These are phyloP conservation scores for Marmota flaviventris DNA, from an alignment of 2,113 vertebrate species.

Conservation along the genomic window DNA sequence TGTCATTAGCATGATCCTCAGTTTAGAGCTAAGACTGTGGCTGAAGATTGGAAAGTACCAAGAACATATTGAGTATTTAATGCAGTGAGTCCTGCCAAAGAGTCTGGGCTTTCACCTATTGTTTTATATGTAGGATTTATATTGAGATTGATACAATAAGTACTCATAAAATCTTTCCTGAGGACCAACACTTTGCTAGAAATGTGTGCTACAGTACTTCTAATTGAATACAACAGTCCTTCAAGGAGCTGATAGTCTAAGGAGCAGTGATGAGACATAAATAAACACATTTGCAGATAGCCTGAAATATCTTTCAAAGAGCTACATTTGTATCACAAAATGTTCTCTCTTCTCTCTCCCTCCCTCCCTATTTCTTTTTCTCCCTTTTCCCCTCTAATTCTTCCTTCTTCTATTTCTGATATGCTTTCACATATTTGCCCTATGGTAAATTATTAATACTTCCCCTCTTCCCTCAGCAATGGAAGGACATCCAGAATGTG, in stretches of 20 bases:
- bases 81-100: not conserved
- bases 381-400: not conserved
- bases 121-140: slow-evolving; percentile 10
- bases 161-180: not conserved
- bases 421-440: not conserved
- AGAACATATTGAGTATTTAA: not conserved
- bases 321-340: not conserved
- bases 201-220: not conserved
- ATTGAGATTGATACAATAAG: not conserved
- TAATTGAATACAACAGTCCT: not conserved
- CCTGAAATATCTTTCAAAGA: not conserved
- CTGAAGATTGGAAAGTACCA: not conserved
- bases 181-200: not conserved
- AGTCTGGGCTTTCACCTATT: not conserved
- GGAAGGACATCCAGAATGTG: not conserved
- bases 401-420: not conserved
- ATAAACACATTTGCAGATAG: not conserved
- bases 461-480: not conserved
- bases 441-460: not conserved
- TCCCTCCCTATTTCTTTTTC: not conserved
- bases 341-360: not conserved
- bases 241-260: not conserved
- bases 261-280: not conserved
- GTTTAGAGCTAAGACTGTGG: not conserved
- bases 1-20: not conserved